Base-by-base conservation (phyloP, 2,888 invertebrate species). In the Catocala sponsa region DNA sequence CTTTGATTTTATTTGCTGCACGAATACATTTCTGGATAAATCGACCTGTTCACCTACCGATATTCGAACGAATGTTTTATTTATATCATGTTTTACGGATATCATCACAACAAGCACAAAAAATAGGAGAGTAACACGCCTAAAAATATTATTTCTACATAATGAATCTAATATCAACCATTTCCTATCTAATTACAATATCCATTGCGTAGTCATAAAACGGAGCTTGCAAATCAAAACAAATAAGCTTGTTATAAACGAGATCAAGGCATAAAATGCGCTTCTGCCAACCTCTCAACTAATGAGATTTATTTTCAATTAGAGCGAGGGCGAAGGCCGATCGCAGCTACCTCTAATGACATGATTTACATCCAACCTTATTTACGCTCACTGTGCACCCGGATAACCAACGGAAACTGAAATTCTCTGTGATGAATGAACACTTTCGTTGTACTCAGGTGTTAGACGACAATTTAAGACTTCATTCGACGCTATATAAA, bases 221-320 rank as follows among this genome's bases (percentile, higher is more conserved):
- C 25, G 32, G 5, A 49, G n/a, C 11, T 5, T 56, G 35, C 15
- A 59, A 65, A 59, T 76, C 59, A 55, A 57, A 51, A 43, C 35
- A 49, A 63, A 65, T 68, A 59, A 52, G 54, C 38, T 47, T 11
- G 56, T 65, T 55, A 59, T 72, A 65, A 65, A 63, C 60, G 56
- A 55, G 69, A 78, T 67, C 67, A 72, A 72, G 74, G 80, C 75
- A 77, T 76, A 80, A 79, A 86, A 82, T 80, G 78, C 80, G 78
- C 75, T 81, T 79, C 78, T 76, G 78, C 74, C 78, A 68, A 71
- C 73, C 78, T 78, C 75, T 74, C 72, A 63, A 67, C 80, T 87
- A 89, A 90, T 88, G 83, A 84, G 84, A 89, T 89, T 91, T 89
- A 90, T 89, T 90, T 90, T 84, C 87, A 90, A 91, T 90, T 90